phyloP scores from a whole-genome alignment of 1,140 invertebrate species.

The Capitella teleta region DNA sequence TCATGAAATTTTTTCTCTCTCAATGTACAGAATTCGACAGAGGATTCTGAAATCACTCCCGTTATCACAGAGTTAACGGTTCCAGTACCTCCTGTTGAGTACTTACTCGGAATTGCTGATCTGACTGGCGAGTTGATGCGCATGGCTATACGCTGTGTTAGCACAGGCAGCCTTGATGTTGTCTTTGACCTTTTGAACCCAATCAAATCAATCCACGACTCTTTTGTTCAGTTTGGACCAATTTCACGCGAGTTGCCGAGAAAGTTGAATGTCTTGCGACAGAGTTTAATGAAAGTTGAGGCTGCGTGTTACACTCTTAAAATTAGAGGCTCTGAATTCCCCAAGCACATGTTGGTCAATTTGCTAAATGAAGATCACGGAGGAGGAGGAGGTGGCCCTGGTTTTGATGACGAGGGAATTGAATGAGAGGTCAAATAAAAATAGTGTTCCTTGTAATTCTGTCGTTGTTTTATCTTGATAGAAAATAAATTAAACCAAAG shows the following conservation, averaged over 20 bases:
- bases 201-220: conserved; percentile 59
- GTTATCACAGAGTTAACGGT: no score
- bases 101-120: conserved; percentile 74
- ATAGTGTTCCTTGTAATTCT: no score
- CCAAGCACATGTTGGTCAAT: conserved; percentile 60
- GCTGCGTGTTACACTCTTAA: conserved; percentile 70
- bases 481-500: no score
- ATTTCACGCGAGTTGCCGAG: conserved; percentile 54
- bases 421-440: no score
- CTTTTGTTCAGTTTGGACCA: conserved; percentile 49
- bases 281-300: conserved; percentile 71
- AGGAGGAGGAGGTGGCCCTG: no score
- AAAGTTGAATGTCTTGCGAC: conserved; percentile 59
- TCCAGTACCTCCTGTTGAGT: conserved; percentile 54
- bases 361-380: no score
- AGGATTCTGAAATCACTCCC: no score
- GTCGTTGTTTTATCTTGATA: no score
- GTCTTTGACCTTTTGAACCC: conserved; percentile 63
- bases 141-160: conserved; percentile 57
- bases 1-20: no score
- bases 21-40: no score
- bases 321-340: conserved; percentile 62
- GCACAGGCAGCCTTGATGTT: conserved; percentile 60
- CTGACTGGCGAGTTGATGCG: conserved; percentile 83
- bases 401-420: no score